Base-by-base conservation (phyloP, 1,140 invertebrate species). In the Pogonognathellus flavescens region DNA sequence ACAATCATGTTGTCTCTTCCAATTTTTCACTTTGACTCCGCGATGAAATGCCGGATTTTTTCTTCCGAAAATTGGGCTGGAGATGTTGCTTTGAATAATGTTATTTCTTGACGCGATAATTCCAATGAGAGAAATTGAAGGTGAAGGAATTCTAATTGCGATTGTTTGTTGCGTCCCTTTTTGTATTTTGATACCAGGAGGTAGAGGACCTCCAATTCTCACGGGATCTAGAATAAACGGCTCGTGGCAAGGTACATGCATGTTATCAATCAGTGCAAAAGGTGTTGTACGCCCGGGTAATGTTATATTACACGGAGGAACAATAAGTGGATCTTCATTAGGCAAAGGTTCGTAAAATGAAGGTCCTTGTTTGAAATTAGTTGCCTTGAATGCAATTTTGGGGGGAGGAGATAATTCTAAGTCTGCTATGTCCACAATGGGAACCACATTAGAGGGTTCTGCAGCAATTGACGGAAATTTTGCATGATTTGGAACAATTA, bases 221-320 rank as follows among this genome's bases (percentile, higher is more conserved):
- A 76, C 49, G 0, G 70, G 22, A 50, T 76, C 70, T 50, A 76
- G 49, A 50, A 76, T 76, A 50, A 49, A 49, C 6, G 70, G 70
- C 10, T 76, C 70, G 16, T 76, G 49, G 10, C 70, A 76, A 2
- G 70, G 70, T 14, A 76, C 70, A 50, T 7, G n/a, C 2, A 76
- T 50, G 16, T 76, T 76, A 9, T 76, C 70, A 25, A 76, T 76
- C 6, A 76, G 1, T 0, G 70, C 5, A 10, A 76, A 76, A 76
- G 70, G 70, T 49, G 41, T 50, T 20, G 13, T 14, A 31, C 1
- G 31, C 7, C 70, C 70, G 18, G 31, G 31, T 76, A n/a, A n/a
- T 76, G 70, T 49, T 49, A 76, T 76, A 18, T 76, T 76, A 50
- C 70, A 76, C n/a, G 70, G 70, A n/a, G 70, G 70, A 49, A 76